These are phyloP conservation scores for Girardinichthys multiradiatus DNA, from an alignment of 2,113 vertebrate species.

Conservation along the genomic window DNA sequence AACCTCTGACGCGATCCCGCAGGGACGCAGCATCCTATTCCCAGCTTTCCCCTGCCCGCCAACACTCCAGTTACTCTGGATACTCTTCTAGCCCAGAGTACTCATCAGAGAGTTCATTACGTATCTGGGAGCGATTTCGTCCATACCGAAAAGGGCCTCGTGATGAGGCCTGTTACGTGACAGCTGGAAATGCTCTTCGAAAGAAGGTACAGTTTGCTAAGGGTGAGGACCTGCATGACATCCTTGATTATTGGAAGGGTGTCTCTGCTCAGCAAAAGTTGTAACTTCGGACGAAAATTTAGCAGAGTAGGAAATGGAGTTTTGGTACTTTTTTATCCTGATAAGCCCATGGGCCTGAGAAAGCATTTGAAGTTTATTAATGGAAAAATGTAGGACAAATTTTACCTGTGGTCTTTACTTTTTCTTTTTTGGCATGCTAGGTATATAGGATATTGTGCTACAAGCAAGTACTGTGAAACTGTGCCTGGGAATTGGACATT, in stretches of 20 bases:
- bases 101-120: slow-evolving; percentile 95
- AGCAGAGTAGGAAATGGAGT: slow-evolving; percentile 42
- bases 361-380: slow-evolving; percentile 35
- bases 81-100: slow-evolving; percentile 99
- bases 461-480: slow-evolving; percentile 65
- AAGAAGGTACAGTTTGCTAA: slow-evolving; percentile 99
- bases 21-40: slow-evolving; percentile 96
- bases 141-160: slow-evolving; percentile 95
- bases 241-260: slow-evolving; percentile 99
- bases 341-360: slow-evolving; percentile 38
- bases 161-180: slow-evolving; percentile 95
- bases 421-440: slow-evolving; percentile 71
- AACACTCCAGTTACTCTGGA: slow-evolving; percentile 90
- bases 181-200: slow-evolving; percentile 95
- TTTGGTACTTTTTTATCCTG: slow-evolving; percentile 54
- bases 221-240: slow-evolving; percentile 99
- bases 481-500: slow-evolving; percentile 67
- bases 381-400: slow-evolving; percentile 36
- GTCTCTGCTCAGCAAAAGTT: slow-evolving; percentile 99
- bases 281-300: slow-evolving; percentile 77
- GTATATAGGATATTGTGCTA: slow-evolving; percentile 69
- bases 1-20: slow-evolving; percentile 93
- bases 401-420: slow-evolving; percentile 60
- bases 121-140: slow-evolving; percentile 99
- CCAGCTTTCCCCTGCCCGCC: slow-evolving; percentile 94